These are phyloP conservation scores for Punctoribates punctum DNA, from an alignment of 2,888 invertebrate genomes.

Conservation along the genomic window DNA sequence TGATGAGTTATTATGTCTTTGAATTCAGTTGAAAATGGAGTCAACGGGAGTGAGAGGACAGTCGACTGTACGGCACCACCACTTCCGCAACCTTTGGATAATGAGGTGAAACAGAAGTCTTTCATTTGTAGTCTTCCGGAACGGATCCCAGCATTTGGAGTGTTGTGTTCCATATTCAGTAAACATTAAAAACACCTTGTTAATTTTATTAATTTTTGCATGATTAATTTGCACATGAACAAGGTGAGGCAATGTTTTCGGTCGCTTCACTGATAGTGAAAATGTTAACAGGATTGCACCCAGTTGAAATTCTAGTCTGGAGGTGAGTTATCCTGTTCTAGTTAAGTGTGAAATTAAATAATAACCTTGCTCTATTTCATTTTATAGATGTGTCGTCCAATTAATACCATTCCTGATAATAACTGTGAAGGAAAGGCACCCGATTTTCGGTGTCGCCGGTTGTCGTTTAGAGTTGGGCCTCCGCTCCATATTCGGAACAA, in stretches of 20 bases:
- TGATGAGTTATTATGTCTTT: no score
- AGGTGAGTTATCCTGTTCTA: constrained; percentile 12
- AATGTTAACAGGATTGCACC: constrained; percentile 21
- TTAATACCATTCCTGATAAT: background rate
- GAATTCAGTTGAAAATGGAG: no score
- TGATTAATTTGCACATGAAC: no score
- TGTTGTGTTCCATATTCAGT: no score
- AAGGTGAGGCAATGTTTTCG: constrained; percentile 35
- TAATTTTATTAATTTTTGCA: no score
- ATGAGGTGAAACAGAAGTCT: no score
- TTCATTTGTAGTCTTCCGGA: no score
- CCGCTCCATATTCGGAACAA: constrained; percentile 29
- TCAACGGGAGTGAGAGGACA: no score
- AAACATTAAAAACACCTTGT: no score
- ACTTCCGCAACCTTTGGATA: no score
- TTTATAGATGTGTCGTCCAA: background rate
- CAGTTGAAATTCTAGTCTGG: constrained; percentile 38
- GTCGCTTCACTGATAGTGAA: constrained; percentile 40
- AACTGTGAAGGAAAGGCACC: background rate
- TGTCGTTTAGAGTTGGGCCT: constrained; percentile 28
- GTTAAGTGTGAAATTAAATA: background rate
- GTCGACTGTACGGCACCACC: no score
- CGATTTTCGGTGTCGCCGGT: constrained; percentile 27
- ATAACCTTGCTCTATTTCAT: background rate
- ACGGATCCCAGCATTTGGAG: no score